Evolutionary conservation across 2,113 vertebrate species (phyloP).

Genomic region (Diphyllodes magnificus): DNA sequence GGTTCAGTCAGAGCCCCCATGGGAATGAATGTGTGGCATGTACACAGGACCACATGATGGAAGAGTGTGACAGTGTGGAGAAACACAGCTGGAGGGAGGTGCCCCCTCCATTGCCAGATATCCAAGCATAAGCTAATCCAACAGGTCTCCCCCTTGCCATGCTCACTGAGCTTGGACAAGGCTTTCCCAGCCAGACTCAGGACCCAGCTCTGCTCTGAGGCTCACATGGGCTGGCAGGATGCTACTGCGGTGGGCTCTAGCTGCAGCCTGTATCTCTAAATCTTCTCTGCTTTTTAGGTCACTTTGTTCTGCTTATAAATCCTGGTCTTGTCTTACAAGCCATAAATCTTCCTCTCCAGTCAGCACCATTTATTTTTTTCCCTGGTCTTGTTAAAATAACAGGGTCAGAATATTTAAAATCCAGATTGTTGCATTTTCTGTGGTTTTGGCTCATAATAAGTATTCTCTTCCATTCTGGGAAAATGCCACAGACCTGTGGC

Average conservation of each 20-base stretch:
- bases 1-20: background rate
- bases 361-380: conserved; percentile 20
- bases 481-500: background rate
- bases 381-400: conserved; percentile 41
- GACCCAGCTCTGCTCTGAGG: background rate
- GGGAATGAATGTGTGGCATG: background rate
- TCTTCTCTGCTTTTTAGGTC: conserved; percentile 45
- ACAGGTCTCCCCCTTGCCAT: background rate
- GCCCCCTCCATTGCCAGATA: background rate
- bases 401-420: conserved; percentile 46
- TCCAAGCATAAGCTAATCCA: background rate
- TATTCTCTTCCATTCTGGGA: background rate
- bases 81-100: background rate
- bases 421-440: background rate
- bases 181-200: background rate
- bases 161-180: background rate
- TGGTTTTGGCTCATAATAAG: background rate
- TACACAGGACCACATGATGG: background rate
- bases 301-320: conserved; percentile 50
- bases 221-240: background rate
- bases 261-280: background rate
- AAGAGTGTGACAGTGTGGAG: background rate
- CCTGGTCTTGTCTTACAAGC: background rate
- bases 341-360: conserved; percentile 51
- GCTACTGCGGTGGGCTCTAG: background rate